These are phyloP conservation scores for Drosophila meridionalis DNA, from an alignment of 2,888 invertebrate genomes.

Conservation along the genomic window DNA sequence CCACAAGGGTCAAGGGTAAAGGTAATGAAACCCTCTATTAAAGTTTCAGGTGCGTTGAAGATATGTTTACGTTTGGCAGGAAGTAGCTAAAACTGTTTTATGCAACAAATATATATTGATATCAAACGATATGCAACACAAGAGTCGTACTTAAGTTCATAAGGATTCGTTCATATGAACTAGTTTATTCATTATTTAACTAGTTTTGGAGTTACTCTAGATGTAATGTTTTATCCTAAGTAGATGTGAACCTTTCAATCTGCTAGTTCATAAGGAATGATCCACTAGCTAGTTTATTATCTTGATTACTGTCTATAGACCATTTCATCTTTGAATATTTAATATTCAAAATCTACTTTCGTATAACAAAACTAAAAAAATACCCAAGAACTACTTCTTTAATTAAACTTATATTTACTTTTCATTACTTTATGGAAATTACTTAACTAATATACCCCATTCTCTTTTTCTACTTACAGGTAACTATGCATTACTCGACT, in stretches of 20 bases:
- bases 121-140: background rate
- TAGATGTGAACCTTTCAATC: no score
- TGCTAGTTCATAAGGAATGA: no score
- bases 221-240: no score
- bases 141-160: background rate
- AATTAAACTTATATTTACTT: no score
- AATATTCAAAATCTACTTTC: no score
- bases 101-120: no score
- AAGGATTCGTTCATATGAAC: background rate
- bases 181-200: background rate
- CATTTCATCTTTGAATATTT: no score
- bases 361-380: no score
- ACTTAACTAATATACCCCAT: conserved; percentile 9
- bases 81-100: background rate
- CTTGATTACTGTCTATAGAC: no score
- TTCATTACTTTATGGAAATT: background rate
- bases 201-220: background rate
- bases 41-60: conserved; percentile 29
- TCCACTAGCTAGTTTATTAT: no score
- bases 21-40: conserved; percentile 47
- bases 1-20: background rate
- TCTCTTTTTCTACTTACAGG: conserved; percentile 48
- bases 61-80: background rate
- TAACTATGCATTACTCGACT: conserved; percentile 49
- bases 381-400: background rate